Percentiles rank a stretch among this genome's conserved stretches.
phyloP scores from a whole-genome alignment of 2,113 vertebrate species.

The Phylloscopus trochilus region DNA sequence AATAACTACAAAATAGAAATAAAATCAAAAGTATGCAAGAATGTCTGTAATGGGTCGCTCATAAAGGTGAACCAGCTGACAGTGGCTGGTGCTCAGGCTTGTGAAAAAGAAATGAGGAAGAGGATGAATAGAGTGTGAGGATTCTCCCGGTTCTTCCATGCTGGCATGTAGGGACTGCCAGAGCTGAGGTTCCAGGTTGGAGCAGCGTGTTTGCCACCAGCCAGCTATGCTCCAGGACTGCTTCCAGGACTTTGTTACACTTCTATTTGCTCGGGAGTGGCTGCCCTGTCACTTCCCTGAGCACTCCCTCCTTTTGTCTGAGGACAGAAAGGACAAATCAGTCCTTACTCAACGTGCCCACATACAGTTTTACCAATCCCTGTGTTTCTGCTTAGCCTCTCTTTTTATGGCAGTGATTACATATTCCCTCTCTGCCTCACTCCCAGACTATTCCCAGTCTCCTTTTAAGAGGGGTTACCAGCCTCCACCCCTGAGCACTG shows the following conservation, averaged over 20 bases:
- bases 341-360: not conserved
- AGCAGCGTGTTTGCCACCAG: not conserved
- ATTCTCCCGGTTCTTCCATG: not conserved
- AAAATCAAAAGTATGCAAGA: not conserved
- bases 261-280: not conserved
- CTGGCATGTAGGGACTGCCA: fast-evolving
- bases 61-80: not conserved
- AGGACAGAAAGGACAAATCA: not conserved
- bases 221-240: not conserved
- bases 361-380: not conserved
- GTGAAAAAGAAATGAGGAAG: not conserved
- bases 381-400: not conserved
- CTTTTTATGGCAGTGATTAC: not conserved
- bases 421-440: not conserved
- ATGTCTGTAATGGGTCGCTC: not conserved
- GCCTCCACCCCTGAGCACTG: not conserved
- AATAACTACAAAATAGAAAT: not conserved
- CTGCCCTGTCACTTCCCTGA: not conserved
- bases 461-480: not conserved
- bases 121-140: fast-evolving
- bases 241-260: not conserved
- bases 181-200: not conserved
- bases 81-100: not conserved
- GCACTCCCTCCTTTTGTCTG: not conserved
- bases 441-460: not conserved